A percentile compares a stretch with the other conserved stretches of the same genome.
phyloP scores from a whole-genome alignment of 2,113 vertebrate genomes.

The Plectropomus leopardus region DNA sequence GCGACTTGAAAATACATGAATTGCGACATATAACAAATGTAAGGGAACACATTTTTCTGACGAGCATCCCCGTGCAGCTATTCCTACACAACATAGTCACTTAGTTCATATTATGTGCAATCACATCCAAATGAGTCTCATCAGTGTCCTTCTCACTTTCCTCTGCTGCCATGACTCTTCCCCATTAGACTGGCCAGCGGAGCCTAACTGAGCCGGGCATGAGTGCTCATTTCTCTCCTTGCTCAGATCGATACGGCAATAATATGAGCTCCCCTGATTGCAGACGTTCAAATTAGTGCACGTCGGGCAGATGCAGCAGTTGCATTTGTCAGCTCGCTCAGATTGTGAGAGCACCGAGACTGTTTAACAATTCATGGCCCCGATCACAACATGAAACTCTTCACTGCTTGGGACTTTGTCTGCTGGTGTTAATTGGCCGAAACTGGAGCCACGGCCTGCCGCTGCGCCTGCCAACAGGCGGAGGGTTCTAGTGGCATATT shows the following conservation, averaged over 20 bases:
- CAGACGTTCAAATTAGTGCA: conserved; percentile 61
- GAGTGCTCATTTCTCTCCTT: conserved; percentile 32
- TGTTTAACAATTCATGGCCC: conserved; percentile 75
- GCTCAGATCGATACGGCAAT: conserved; percentile 63
- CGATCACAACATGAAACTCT: conserved; percentile 64
- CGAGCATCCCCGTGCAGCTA: neutral
- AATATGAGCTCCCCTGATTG: conserved; percentile 69
- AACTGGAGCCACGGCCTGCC: conserved; percentile 17
- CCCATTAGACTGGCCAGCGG: conserved; percentile 36
- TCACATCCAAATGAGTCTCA: conserved; percentile 5
- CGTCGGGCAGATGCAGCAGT: conserved; percentile 52
- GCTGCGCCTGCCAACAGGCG: neutral
- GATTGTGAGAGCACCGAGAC: conserved; percentile 30
- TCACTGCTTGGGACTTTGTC: conserved; percentile 39
- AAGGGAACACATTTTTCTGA: neutral
- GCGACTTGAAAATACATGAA: neutral
- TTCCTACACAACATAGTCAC: neutral
- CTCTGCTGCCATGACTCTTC: conserved; percentile 22
- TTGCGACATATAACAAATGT: neutral
- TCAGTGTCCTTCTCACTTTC: conserved; percentile 40
- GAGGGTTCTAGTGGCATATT: conserved; percentile 29
- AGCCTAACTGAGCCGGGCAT: conserved; percentile 21
- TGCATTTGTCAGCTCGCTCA: conserved; percentile 64
- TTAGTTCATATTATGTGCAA: neutral
- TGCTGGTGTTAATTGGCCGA: conserved; percentile 60